phyloP scores from a whole-genome alignment of 2,888 invertebrate species.

The Silvanus unidentatus region DNA sequence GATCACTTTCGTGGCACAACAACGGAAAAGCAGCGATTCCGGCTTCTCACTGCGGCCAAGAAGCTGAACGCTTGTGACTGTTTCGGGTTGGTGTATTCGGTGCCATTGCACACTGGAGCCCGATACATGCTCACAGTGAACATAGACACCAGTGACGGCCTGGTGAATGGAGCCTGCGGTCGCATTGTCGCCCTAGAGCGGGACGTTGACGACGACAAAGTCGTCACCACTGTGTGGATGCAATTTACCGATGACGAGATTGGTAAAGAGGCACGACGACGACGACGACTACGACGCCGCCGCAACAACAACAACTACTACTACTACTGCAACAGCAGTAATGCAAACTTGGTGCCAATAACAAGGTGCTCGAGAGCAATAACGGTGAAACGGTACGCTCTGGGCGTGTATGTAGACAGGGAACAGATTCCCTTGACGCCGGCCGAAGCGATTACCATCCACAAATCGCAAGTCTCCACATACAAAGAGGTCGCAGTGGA shows the following conservation, averaged over 20 bases:
- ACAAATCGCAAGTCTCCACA: conserved; percentile 17
- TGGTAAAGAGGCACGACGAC: conserved; percentile 1
- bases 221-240: conserved; percentile 5
- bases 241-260: conserved; percentile 6
- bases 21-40: no score
- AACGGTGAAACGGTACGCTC: conserved; percentile 3
- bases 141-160: conserved; percentile 21
- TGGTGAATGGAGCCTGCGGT: conserved; percentile 25
- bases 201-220: background rate
- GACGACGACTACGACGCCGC: background rate
- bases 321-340: background rate
- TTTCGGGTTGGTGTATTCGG: no score
- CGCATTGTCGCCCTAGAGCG: conserved; percentile 3
- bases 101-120: no score
- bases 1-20: no score
- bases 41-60: no score
- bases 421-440: conserved; percentile 17
- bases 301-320: background rate
- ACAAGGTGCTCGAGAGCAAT: conserved; percentile 1
- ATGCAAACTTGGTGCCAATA: conserved; percentile 3
- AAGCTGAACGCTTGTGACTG: no score
- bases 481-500: conserved; percentile 6
- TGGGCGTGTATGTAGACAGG: conserved; percentile 8
- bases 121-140: conserved; percentile 25
- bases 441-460: conserved; percentile 19